Conservation (phyloP, 2,888 invertebrate species). For the Volucella inanis region DNA sequence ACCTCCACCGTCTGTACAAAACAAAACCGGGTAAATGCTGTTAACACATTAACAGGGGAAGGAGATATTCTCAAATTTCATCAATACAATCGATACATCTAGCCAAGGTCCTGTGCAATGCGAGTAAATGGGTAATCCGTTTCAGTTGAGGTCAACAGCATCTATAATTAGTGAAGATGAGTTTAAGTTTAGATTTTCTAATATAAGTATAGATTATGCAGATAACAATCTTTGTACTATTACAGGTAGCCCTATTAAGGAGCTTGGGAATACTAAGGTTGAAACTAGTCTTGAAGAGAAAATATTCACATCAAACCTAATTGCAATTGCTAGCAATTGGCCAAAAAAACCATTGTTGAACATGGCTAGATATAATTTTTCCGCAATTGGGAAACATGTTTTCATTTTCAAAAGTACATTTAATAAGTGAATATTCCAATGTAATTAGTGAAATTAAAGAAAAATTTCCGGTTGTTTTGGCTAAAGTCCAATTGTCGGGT, state of each 20-base stretch:
- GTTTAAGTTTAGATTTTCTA: not conserved
- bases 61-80: not conserved
- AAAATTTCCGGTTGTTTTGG: no score
- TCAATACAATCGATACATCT: slow-evolving; percentile 16
- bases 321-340: no score
- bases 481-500: no score
- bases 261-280: slow-evolving; percentile 8
- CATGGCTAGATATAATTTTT: no score
- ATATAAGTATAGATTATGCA: not conserved
- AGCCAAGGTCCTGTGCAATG: not conserved
- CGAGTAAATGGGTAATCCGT: slow-evolving; percentile 8
- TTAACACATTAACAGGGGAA: not conserved
- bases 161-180: slow-evolving; percentile 24
- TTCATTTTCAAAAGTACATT: no score
- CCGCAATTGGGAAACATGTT: no score
- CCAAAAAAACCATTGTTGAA: no score
- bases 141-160: slow-evolving; percentile 4
- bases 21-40: not conserved
- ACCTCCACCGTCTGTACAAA: slow-evolving; percentile 9
- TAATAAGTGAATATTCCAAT: no score
- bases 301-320: no score
- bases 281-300: no score
- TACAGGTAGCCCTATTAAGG: slow-evolving; percentile 5
- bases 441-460: no score
- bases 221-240: not conserved